Base-by-base conservation (phyloP, 2,113 vertebrate species). In the Crotophaga sulcirostris region DNA sequence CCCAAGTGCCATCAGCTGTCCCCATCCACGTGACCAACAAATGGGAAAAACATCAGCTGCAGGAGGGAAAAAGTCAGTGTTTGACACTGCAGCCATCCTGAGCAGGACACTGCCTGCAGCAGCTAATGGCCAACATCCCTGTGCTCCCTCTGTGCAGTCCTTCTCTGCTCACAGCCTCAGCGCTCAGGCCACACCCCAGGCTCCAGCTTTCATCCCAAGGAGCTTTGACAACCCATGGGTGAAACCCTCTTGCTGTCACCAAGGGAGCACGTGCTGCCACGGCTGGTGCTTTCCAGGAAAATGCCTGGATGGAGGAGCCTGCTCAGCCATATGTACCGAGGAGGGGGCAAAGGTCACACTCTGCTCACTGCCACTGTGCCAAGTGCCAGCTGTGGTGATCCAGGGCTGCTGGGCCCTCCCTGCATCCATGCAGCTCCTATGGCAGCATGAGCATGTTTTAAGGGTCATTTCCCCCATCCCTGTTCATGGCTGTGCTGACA, bases 111-210 rank as follows among this genome's bases (percentile, higher is more conserved):
- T 79, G 58, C 38, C 38, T 58, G 52, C 42, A 6, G 2, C 47
- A 23, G 51, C 20, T 70, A 5, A 11, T 0, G 1, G 49, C 58
- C 78, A 38, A 68, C 75, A 68, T 6, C 34, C 28, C 26, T 0
- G 0, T 3, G 24, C 3, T 34, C 10, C 19, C 40, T 18, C 42
- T 1, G 0, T 0, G 2, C 26, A 70, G 10, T 24, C 1, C 16
- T 10, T 40, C 33, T 7, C 49, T 34, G 80, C 34, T 45, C 34
- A 0, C 0, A 4, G 34, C n/a, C 19, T 10, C 0, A 0, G 36
- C 14, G 33, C 33, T 44, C 34, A 10, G 2, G 4, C 29, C 80
- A 56, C 33, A 73, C 15, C 40, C 33, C 51, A 38, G 9, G 16
- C 18, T 28, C 66, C 52, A 51, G 33, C 42, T 70, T 7, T 45